Evolutionary conservation across 2,113 vertebrate species (phyloP).

Genomic region (Oryzias curvinotus): DNA sequence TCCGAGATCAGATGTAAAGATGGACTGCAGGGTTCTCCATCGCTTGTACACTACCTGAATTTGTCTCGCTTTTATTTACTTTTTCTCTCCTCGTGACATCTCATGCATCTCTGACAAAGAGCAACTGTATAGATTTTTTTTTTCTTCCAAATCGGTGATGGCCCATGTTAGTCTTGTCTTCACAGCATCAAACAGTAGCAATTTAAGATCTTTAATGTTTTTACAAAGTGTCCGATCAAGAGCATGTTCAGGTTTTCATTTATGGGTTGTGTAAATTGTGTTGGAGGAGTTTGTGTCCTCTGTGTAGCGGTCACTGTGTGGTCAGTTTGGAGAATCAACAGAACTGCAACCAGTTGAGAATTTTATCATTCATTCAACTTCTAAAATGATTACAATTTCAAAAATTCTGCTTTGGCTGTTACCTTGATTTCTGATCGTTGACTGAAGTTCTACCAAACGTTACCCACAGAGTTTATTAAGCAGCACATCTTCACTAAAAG

Average conservation of each 20-base stretch:
- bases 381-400: too few relatives aligned
- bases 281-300: too few relatives aligned
- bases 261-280: too few relatives aligned
- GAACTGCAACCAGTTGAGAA: background rate
- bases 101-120: slow-evolving; percentile 14
- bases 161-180: slow-evolving; percentile 16
- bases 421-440: too few relatives aligned
- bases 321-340: slow-evolving; percentile 1
- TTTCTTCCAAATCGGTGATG: background rate
- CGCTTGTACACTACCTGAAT: slow-evolving; percentile 46
- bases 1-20: slow-evolving; percentile 88
- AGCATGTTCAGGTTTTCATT: too few relatives aligned
- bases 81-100: slow-evolving; percentile 24
- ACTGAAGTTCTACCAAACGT: too few relatives aligned
- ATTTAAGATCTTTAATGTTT: slow-evolving; percentile 12
- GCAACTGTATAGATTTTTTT: slow-evolving; percentile 4
- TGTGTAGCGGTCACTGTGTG: too few relatives aligned
- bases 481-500: too few relatives aligned
- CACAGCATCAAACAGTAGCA: background rate
- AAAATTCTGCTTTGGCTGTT: too few relatives aligned
- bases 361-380: too few relatives aligned
- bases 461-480: too few relatives aligned
- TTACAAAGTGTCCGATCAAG: slow-evolving; percentile 11
- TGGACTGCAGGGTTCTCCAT: background rate
- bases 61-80: slow-evolving; percentile 25